Percentiles rank a stretch among this genome's conserved stretches.
These are phyloP conservation scores for Diarsia rubi DNA, from an alignment of 2,888 invertebrate species.

Conservation along the genomic window DNA sequence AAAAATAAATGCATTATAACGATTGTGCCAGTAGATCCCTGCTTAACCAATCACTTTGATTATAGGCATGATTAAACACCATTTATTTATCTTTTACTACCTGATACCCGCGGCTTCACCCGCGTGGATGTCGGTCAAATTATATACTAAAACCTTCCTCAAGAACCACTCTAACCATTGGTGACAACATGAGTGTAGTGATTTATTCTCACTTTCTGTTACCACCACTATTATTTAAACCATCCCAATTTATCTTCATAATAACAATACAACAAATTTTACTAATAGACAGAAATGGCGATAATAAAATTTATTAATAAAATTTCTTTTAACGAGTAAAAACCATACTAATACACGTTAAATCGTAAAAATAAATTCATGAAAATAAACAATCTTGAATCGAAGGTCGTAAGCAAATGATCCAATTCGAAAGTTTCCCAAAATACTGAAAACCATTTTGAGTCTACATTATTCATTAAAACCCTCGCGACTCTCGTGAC, in stretches of 20 bases:
- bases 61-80: not conserved
- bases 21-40: not conserved
- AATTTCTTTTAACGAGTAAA: no score
- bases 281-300: no score
- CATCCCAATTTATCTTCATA: not conserved
- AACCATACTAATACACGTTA: no score
- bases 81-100: not conserved
- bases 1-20: not conserved
- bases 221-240: not conserved
- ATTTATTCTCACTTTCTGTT: no score
- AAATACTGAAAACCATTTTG: constrained; percentile 20
- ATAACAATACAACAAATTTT: no score
- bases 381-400: no score
- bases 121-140: no score
- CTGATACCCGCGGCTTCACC: no score
- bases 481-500: constrained; percentile 31
- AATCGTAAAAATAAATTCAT: not conserved
- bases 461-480: constrained; percentile 26
- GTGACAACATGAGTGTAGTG: no score
- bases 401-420: not conserved
- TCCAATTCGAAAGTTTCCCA: not conserved
- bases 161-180: no score
- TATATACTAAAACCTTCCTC: no score
- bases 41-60: not conserved
- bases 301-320: no score